phyloP scores from a whole-genome alignment of 2,888 invertebrate species.

The Lordiphosa fenestrarum region DNA sequence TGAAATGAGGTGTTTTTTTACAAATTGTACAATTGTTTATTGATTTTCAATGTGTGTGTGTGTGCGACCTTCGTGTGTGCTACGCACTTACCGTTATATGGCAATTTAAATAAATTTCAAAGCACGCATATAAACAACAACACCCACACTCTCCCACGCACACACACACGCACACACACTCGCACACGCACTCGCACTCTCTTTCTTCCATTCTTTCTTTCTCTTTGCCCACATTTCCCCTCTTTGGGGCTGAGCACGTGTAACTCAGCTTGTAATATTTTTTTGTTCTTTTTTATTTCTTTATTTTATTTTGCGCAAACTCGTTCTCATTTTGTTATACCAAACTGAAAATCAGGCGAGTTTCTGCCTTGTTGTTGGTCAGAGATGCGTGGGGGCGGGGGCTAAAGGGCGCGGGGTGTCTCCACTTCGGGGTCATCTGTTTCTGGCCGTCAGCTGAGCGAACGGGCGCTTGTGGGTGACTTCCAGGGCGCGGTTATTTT shows the following conservation, averaged over 20 bases:
- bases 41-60: slow-evolving; percentile 13
- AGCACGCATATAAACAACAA: background rate
- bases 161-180: background rate
- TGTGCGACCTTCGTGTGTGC: background rate
- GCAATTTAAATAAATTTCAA: slow-evolving; percentile 1
- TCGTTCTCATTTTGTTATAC: slow-evolving; percentile 62
- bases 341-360: slow-evolving; percentile 76
- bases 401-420: slow-evolving; percentile 5
- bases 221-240: slow-evolving; percentile 1
- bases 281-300: background rate
- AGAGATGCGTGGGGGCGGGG: background rate
- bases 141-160: background rate
- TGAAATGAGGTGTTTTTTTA: slow-evolving; percentile 1
- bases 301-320: slow-evolving; percentile 42
- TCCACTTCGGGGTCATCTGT: slow-evolving; percentile 58
- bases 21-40: slow-evolving; percentile 23
- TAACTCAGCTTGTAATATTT: slow-evolving; percentile 33
- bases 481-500: slow-evolving; percentile 1
- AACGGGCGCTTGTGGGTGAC: slow-evolving; percentile 11
- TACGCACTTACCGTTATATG: slow-evolving; percentile 5
- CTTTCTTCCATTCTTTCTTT: background rate
- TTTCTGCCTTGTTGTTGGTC: slow-evolving; percentile 32
- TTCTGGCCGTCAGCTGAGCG: slow-evolving; percentile 40
- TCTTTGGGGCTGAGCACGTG: slow-evolving; percentile 24
- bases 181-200: background rate